Evolutionary conservation across 2,797 vertebrate species (phyloP), one percentile per base, ranked within the genome.

Genomic region (Bradypus variegatus): DNA sequence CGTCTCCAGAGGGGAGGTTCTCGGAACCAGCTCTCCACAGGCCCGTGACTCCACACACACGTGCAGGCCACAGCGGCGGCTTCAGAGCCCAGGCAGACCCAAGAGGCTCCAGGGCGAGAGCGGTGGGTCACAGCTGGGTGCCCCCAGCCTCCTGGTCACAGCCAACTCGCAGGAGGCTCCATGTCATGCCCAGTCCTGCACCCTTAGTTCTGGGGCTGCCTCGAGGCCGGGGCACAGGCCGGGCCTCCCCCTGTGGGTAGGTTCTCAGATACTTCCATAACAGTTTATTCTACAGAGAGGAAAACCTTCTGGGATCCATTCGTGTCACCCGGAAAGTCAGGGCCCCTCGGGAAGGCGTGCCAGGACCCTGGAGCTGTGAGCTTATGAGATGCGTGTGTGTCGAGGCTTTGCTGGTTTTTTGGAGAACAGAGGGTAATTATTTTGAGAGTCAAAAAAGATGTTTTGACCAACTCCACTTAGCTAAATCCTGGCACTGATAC

Each of bases 361-460:
- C 91, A 81, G 95, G 10, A 11, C 78, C 11, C n/a, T 29, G 1
- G 81, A 85, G 85, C 93, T 53, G 85, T 60, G 77, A 75, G 89
- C 5, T 0, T 6, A 65, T 3, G 91, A 53, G 80, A 64, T 27
- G 84, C 53, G 77, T 65, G 36, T 73, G 70, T 31, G 50, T 79
- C 91, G 53, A 13, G 82, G 75, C 82, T 12, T 86, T 14, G 60
- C 94, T 10, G 73, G 11, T 90, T 80, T 94, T 91, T 69, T 41
- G 16, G 86, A 93, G 94, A 94, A 95, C 96, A 95, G 95, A 95
- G 90, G 86, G 77, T 93, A 69, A 95, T 96, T 95, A 91, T 96
- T 91, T 94, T 93, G 86, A 92, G 91, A 94, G 88, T 93, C 94
- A 86, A 89, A 91, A 94, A 95, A 91, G 95, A 93, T 90, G 92